Evolutionary conservation across 64 coral and sea anemone species (phyloP), one percentile per base, ranked within the genome.

Genomic region (Pocillopora damicornis): DNA sequence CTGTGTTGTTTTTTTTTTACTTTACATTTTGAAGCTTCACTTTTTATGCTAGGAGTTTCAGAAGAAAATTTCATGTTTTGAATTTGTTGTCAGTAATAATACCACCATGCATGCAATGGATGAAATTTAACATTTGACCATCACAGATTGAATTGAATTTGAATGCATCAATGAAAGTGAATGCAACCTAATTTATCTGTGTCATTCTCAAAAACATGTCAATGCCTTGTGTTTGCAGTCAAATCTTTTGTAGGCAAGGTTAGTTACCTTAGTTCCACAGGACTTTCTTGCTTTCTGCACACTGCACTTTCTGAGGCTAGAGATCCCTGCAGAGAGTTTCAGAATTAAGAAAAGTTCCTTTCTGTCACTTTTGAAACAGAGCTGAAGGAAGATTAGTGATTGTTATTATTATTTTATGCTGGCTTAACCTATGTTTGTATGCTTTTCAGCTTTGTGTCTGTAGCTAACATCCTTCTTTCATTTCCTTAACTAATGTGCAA

Each of bases 281-380:
- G 37, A 23, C 65, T 25, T 63, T 73, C 81, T 85, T 85, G 81
- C 58, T 63, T 38, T 73, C 61, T 58, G 58, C 58, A 80, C 23
- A 57, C 4, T 80, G 78, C 22, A 61, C 35, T 58, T 80, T 61
- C 58, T 80, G 35, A 14, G 34, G 23, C 17, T 34, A 61, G 59
- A 22, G 1, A 71, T 23, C 67, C 67, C 11, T 30, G 9, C 22
- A 2, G 8, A 25, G 67, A 23, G 67, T 5, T 25, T 20, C 67
- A 71, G 18, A 20, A 11, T 71, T 23, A 11, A 23, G 20, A 71
- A 25, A 11, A 71, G 67, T 71, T 71, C n/a, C 67, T 71, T 23
- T 23, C 67, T 23, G 25, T 2, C 22, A 71, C 23, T n/a, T 0
- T 23, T 71, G 67, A 71, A 20, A 71, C 18, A 25, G 11, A 23